Base-by-base conservation (phyloP, 2,113 vertebrate genomes). In the Eulacestoma nigropectus region DNA sequence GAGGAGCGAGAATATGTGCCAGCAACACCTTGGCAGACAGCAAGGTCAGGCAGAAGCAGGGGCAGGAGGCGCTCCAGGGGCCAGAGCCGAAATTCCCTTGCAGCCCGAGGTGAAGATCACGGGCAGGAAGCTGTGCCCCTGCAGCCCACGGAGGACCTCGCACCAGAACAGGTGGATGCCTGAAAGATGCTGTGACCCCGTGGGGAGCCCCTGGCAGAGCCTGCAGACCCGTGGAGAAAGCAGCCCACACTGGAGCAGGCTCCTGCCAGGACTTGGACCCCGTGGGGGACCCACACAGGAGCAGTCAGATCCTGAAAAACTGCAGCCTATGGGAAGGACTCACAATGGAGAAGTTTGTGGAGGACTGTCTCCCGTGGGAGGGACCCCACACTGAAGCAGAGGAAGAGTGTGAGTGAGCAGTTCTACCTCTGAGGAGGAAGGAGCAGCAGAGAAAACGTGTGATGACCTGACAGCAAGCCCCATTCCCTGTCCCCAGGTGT, bases 31-130 rank as follows among this genome's bases (percentile, higher is more conserved):
- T 2, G 33, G 12, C 46, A 46, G 30, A 7, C 21, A 7, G 3
- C 35, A 10, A 21, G 21, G 49, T 6, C 20, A 8, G 75, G 47
- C 16, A 11, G 74, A 9, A 55, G n/a, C 15, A 16, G n/a, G 29
- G 21, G 10, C 0, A 30, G 16, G 25, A n/a, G 13, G 3, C 7
- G n/a, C 46, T 69, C 4, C 46, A 5, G 22, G 26, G 1, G 0
- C 22, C 9, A 1, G 44, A 7, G 55, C 39, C 7, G 72, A 5
- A 27, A 3, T 64, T 33, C 7, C 49, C 14, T 49, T 16, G 56
- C 63, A 27, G 21, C 21, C 67, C 7, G 1, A 10, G 37, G 26
- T 30, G 56, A 35, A 8, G 23, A 12, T 4, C 20, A 2, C 2
- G 37, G 37, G 16, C 20, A 6, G 18, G 15, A n/a, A 27, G 42